Evolutionary conservation across 1,140 invertebrate genomes (phyloP).

Genomic region (Drosophila carrolli): DNA sequence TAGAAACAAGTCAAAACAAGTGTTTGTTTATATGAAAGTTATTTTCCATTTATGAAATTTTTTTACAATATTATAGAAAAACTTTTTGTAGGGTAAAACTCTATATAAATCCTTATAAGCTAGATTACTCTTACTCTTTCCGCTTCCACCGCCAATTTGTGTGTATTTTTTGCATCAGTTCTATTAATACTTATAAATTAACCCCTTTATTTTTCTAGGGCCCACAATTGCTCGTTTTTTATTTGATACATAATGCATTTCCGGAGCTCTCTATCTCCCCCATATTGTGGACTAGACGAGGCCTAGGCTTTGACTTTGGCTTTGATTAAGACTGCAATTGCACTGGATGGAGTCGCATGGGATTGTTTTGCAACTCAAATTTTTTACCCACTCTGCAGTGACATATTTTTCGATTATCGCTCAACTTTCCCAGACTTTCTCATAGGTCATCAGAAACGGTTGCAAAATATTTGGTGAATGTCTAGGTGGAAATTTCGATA

Average conservation of each 20-base stretch:
- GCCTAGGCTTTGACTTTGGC: constrained; percentile 61
- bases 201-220: constrained; percentile 21
- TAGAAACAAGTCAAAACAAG: too few species aligned
- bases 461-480: constrained; percentile 44
- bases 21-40: too few species aligned
- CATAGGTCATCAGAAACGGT: constrained; percentile 40
- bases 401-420: constrained; percentile 28
- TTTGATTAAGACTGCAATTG: constrained; percentile 44
- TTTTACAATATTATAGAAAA: background rate
- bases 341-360: constrained; percentile 9
- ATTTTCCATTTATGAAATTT: background rate
- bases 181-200: constrained; percentile 32
- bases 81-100: background rate
- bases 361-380: constrained; percentile 27
- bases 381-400: constrained; percentile 25
- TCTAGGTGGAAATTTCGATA: constrained; percentile 50
- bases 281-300: constrained; percentile 37
- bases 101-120: background rate
- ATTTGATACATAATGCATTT: constrained; percentile 36
- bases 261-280: constrained; percentile 27
- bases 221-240: constrained; percentile 18
- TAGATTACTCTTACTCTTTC: background rate
- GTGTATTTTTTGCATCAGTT: constrained; percentile 4
- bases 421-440: constrained; percentile 50
- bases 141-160: background rate